These are phyloP conservation scores for Orchesellides sinensis DNA, from an alignment of 2,888 invertebrate species.

Conservation along the genomic window DNA sequence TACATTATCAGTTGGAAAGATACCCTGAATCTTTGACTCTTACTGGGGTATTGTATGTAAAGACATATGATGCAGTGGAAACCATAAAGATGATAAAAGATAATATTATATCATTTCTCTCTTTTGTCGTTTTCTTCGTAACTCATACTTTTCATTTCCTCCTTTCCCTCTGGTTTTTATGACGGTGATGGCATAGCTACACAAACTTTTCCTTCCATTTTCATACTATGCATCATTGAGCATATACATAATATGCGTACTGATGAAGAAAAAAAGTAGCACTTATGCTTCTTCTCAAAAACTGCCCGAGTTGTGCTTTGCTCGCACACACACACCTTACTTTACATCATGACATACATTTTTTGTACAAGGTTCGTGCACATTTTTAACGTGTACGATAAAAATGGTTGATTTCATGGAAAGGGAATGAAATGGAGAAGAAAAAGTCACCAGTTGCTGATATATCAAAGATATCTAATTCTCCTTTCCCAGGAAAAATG, in stretches of 20 bases:
- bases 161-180: neutral
- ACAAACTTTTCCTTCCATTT: neutral
- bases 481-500: no score
- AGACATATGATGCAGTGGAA: constrained; percentile 7
- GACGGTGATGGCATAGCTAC: neutral
- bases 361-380: no score
- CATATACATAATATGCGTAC: no score
- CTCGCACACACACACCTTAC: no score
- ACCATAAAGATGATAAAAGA: constrained; percentile 14
- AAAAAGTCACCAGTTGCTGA: constrained; percentile 33
- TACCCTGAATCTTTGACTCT: no score
- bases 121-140: neutral
- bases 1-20: no score
- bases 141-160: neutral
- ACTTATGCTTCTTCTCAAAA: neutral
- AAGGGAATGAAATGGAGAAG: constrained; percentile 5
- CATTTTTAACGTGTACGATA: neutral
- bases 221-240: no score
- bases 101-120: constrained; percentile 23
- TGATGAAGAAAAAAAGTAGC: no score
- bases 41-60: no score
- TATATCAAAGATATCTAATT: no score
- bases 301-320: no score
- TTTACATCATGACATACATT: no score
- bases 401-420: neutral